Conservation (phyloP, 2,888 invertebrate genomes). For the Zhuqinia jingwanae region DNA sequence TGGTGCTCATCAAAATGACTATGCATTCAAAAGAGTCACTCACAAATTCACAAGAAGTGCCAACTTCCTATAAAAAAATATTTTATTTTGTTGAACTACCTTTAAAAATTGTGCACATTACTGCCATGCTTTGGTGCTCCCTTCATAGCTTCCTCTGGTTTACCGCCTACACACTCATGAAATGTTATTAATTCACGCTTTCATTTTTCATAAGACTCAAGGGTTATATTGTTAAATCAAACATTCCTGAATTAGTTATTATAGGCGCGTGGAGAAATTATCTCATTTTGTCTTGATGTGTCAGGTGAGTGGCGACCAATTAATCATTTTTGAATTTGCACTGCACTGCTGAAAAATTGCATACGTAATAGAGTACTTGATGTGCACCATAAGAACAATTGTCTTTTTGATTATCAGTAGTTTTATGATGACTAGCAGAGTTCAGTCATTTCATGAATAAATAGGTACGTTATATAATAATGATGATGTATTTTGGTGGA, state of each 20-base stretch:
- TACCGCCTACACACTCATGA: conserved; percentile 51
- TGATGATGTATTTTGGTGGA: no score
- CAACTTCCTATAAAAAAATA: conserved; percentile 40
- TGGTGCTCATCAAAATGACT: conserved; percentile 33
- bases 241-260: conserved; percentile 36
- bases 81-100: neutral
- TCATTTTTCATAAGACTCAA: conserved; percentile 56
- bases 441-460: no score
- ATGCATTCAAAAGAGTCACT: conserved; percentile 35
- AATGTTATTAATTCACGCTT: conserved; percentile 69
- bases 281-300: conserved; percentile 53
- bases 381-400: no score
- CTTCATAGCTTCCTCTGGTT: conserved; percentile 48
- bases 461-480: no score
- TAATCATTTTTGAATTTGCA: conserved; percentile 53
- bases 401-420: no score
- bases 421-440: no score
- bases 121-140: conserved; percentile 15
- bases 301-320: conserved; percentile 49
- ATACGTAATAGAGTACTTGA: no score
- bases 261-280: conserved; percentile 63
- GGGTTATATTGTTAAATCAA: neutral
- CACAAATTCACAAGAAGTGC: neutral
- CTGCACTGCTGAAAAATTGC: no score
- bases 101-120: neutral